Base-by-base conservation (phyloP, 2,888 invertebrate species). In the Caenorhabditis macrosperma region DNA sequence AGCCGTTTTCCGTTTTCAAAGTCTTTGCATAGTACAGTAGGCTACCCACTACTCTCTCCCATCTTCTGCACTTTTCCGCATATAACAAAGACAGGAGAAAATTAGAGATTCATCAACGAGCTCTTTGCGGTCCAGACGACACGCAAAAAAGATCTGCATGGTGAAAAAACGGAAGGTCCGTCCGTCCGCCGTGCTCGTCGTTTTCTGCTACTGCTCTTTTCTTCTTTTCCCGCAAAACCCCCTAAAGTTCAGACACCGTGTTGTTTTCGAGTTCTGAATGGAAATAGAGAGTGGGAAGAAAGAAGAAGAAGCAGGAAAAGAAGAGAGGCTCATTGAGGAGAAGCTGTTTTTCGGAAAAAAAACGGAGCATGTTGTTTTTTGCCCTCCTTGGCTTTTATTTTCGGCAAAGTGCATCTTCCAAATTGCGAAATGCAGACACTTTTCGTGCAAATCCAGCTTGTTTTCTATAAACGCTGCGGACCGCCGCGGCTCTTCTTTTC, bases 181-280 rank as follows among this genome's bases (percentile, higher is more conserved):
- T 50, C 50, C 50, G 30, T 33, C 28, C 48, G 59, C n/a, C 60
- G 44, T 33, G 30, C 17, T 60, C 54, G 26, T 26, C 48, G 24
- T 52, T 61, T 63, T 63, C 63, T 63, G 46, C 28, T 59, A n/a
- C 55, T 67, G 35, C 44, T 63, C 33, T 38, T 30, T 59, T 57
- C 50, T 20, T 17, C 30, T 61, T 44, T 30, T 52, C 38, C 26
- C 33, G 26, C 52, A 54, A 71, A 64, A 55, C 22, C 64, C 55
- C 38, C 55, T 64, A 78, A 72, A 67, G 72, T 78, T 78, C 78
- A 78, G 52, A 78, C 78, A 78, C 72, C 78, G 60, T 78, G 60
- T 78, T 78, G 72, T 72, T 72, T 78, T 78, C 64, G 44, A 67
- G 57, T 71, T 41, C 35, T 41, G 67, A 44, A 67, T 52, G 52